Evolutionary conservation across 1,140 invertebrate species (phyloP).

Genomic region (Theocolax elegans): DNA sequence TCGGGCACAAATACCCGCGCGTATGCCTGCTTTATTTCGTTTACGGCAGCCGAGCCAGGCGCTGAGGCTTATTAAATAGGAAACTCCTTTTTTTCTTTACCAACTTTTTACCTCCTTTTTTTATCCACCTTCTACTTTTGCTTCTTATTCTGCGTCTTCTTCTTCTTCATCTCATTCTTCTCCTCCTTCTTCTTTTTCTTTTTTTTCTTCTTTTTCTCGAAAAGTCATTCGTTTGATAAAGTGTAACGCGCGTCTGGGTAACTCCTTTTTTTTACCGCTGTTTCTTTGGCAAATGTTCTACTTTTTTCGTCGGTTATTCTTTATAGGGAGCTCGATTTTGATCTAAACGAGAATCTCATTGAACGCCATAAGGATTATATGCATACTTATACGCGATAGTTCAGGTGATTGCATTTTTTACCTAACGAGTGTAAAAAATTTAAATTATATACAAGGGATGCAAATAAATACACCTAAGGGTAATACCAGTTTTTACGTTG

Average conservation of each 20-base stretch:
- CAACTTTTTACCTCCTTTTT: neutral
- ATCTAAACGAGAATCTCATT: neutral
- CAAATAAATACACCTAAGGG: too few species aligned
- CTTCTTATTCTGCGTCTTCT: neutral
- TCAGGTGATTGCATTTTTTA: too few species aligned
- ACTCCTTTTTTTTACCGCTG: neutral
- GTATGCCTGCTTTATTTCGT: slow-evolving; percentile 19
- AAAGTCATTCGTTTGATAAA: neutral
- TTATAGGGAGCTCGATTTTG: neutral
- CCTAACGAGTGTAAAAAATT: too few species aligned
- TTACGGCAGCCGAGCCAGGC: neutral
- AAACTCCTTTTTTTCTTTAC: neutral
- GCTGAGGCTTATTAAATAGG: slow-evolving; percentile 25
- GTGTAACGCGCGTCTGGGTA: neutral
- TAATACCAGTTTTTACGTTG: too few species aligned
- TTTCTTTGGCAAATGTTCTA: neutral
- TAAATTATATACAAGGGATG: too few species aligned
- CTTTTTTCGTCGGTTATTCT: neutral
- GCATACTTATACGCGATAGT: neutral
- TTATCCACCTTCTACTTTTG: neutral
- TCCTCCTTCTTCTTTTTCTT: slow-evolving; percentile 1
- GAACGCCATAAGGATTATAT: neutral
- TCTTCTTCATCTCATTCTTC: neutral
- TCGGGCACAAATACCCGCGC: slow-evolving; percentile 9
- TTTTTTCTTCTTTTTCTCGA: neutral